phyloP scores from a whole-genome alignment of 35 echinoderm and acorn worm genomes.

The Apostichopus japonicus region DNA sequence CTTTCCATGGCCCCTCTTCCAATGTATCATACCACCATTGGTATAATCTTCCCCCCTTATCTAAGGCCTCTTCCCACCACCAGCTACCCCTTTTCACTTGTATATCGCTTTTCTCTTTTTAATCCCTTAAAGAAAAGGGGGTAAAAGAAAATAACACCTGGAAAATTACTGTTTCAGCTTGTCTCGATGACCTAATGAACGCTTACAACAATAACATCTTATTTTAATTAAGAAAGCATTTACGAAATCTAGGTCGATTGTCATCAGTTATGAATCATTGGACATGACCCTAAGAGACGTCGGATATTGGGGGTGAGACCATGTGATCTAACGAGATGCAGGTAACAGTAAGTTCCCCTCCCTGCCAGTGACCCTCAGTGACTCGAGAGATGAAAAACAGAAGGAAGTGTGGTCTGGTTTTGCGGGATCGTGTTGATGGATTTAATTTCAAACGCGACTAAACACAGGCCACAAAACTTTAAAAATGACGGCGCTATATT shows the following conservation, averaged over 20 bases:
- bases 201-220: conserved; percentile 11
- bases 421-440: not conserved
- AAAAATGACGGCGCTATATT: not conserved
- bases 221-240: conserved; percentile 20
- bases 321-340: not conserved
- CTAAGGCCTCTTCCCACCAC: not conserved
- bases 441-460: not conserved
- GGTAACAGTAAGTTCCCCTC: not conserved
- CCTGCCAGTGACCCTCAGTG: not conserved
- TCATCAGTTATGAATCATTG: not conserved
- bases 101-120: not conserved
- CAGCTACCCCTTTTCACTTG: not conserved
- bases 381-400: not conserved
- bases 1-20: not conserved
- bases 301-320: not conserved
- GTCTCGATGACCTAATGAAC: not conserved
- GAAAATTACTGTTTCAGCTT: not conserved
- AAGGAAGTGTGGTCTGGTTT: conserved; percentile 17
- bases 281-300: not conserved
- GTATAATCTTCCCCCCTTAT: not conserved
- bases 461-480: not conserved
- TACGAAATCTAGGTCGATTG: not conserved
- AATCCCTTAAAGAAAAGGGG: too few species aligned
- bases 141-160: not conserved
- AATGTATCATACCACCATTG: not conserved